A percentile compares a stretch with the other conserved stretches of the same genome.
These are phyloP conservation scores for Mythimna loreyi DNA, from an alignment of 2,888 invertebrate genomes.

Conservation along the genomic window DNA sequence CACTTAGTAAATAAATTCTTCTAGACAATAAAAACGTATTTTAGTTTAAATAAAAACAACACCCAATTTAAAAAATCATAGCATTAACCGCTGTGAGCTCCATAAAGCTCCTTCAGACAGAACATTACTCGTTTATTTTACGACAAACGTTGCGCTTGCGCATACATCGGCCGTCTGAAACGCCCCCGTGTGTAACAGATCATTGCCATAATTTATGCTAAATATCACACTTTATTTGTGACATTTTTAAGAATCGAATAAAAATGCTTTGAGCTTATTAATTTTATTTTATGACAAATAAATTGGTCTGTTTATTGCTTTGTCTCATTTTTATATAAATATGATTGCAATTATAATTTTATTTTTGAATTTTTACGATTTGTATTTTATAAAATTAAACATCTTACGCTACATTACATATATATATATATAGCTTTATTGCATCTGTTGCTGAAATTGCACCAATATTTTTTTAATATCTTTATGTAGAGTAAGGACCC, in stretches of 20 bases:
- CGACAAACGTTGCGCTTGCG: slow-evolving; percentile 39
- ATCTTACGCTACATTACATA: too few species aligned
- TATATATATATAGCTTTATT: too few species aligned
- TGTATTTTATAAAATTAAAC: slow-evolving; percentile 3
- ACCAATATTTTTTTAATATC: too few species aligned
- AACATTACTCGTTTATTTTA: slow-evolving; percentile 39
- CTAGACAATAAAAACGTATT: background rate
- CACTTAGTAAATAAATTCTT: background rate
- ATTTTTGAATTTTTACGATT: background rate
- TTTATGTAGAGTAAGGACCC: too few species aligned
- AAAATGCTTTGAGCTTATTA: slow-evolving; percentile 30
- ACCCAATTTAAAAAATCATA: slow-evolving; percentile 3
- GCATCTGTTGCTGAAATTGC: too few species aligned
- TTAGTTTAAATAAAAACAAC: background rate
- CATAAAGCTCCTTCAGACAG: slow-evolving; percentile 10
- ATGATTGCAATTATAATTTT: background rate
- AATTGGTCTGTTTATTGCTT: slow-evolving; percentile 23
- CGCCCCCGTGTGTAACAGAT: slow-evolving; percentile 47
- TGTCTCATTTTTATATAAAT: background rate
- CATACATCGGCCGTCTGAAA: slow-evolving; percentile 28
- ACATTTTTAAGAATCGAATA: slow-evolving; percentile 33
- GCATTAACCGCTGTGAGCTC: background rate
- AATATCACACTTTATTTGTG: slow-evolving; percentile 29
- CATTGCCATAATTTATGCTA: slow-evolving; percentile 22
- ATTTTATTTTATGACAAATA: background rate